Conservation (phyloP, 2,113 vertebrate species). For the Empidonax alnorum region DNA sequence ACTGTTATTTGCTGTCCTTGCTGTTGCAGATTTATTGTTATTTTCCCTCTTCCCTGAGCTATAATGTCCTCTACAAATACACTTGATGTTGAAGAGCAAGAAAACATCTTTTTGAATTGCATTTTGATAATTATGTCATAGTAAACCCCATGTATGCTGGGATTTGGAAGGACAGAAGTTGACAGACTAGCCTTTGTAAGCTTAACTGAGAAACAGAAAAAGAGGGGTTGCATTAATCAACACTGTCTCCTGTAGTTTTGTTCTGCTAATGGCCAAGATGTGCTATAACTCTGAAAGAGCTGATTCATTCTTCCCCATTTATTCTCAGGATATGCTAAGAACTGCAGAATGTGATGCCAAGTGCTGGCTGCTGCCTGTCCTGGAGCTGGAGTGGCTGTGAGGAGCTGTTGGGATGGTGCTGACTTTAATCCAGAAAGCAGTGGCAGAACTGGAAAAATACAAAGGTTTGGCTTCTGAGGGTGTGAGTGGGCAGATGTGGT, state of each 20-base stretch:
- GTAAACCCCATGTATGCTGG: not conserved
- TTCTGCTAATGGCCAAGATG: not conserved
- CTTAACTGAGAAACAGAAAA: not conserved
- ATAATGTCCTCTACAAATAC: not conserved
- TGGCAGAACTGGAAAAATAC: not conserved
- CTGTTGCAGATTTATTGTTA: not conserved
- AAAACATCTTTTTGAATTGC: not conserved
- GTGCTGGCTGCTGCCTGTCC: not conserved
- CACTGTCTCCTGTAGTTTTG: not conserved
- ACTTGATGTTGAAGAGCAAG: not conserved
- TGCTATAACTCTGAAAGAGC: not conserved
- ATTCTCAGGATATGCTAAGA: not conserved
- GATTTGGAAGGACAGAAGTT: not conserved
- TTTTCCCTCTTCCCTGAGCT: not conserved
- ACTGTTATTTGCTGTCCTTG: not conserved
- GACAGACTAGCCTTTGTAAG: not conserved
- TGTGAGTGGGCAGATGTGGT: not conserved
- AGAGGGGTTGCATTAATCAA: not conserved
- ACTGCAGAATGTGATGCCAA: not conserved
- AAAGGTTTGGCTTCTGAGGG: not conserved
- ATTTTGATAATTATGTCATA: not conserved
- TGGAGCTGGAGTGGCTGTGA: not conserved
- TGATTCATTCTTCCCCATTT: not conserved
- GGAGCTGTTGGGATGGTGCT: not conserved
- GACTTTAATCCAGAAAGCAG: not conserved